Conservation (phyloP, 2,113 vertebrate species). For the Phasianus colchicus region DNA sequence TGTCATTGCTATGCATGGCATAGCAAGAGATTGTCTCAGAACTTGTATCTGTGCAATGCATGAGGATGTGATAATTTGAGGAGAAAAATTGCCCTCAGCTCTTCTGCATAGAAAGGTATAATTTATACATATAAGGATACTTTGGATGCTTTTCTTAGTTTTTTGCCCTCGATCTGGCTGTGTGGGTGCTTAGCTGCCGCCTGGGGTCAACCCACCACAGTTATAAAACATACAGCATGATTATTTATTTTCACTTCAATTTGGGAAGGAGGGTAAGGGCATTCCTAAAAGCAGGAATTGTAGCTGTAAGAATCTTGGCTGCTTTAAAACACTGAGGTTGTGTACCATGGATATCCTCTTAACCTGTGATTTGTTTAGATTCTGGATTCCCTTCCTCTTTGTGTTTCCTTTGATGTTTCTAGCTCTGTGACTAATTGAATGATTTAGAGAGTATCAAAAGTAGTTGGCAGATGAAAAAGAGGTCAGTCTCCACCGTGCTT, state of each 20-base stretch:
- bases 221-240: background rate
- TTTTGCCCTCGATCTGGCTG: background rate
- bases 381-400: background rate
- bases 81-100: background rate
- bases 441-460: background rate
- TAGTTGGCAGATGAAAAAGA: slow-evolving; percentile 30
- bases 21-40: background rate
- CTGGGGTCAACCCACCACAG: background rate
- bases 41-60: background rate
- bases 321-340: background rate
- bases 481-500: background rate
- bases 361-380: background rate
- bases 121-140: background rate
- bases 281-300: background rate
- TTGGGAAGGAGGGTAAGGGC: background rate
- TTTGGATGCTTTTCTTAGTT: background rate
- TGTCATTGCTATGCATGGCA: slow-evolving; percentile 14
- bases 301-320: background rate
- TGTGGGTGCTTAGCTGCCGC: background rate
- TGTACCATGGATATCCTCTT: background rate
- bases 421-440: background rate
- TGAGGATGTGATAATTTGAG: background rate
- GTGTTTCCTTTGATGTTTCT: slow-evolving; percentile 14
- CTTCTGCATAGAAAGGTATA: background rate
- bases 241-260: background rate